Base-by-base conservation (phyloP, 2,888 invertebrate genomes). In the Apamea monoglypha region DNA sequence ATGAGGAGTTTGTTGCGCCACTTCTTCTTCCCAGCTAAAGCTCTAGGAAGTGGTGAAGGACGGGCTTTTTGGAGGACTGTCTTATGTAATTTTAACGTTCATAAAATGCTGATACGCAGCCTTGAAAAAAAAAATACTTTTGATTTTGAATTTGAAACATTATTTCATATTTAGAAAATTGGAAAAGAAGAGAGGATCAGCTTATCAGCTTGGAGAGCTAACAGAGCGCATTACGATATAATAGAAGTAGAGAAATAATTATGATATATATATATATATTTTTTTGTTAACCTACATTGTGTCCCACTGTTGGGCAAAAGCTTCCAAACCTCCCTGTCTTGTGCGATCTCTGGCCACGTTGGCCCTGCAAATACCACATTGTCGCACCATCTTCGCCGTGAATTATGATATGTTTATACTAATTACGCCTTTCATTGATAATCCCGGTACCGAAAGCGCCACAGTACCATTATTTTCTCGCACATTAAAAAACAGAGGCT, bases 401-500 rank as follows among this genome's bases (percentile, higher is more conserved):
- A 40, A 67, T n/a, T 67, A 63, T 61, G 7, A 7, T 53, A 53
- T 12, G 16, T 21, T 21, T 16, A 40, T 44, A 67, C 10, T 44
- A 47, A 68, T 29, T 14, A 21, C 29, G 5, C 21, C 14, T 50
- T 50, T 32, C 21, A 32, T 32, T 32, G 14, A 29, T 21, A 25
- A 32, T 21, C 29, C 47, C 29, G 14, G 69, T 14, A 69, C 29
- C 21, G 29, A 21, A 16, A 12, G 12, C 10, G 21, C 68, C 18
- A 29, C 29, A 47, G 68, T 47, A 47, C 29, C 3, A 21, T 47
- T 12, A 69, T 14, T 69, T 69, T 61, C 18, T 32, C 53, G 8
- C 72, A 32, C 16, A n/a, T 66, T 61, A 56, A 68, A 76, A 69
- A 44, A 56, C 18, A 66, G 7, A 21, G 47, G 25, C 5, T 75